These are phyloP conservation scores for Hippocampus kuda DNA, from an alignment of 2,797 vertebrate species.

Conservation along the genomic window DNA sequence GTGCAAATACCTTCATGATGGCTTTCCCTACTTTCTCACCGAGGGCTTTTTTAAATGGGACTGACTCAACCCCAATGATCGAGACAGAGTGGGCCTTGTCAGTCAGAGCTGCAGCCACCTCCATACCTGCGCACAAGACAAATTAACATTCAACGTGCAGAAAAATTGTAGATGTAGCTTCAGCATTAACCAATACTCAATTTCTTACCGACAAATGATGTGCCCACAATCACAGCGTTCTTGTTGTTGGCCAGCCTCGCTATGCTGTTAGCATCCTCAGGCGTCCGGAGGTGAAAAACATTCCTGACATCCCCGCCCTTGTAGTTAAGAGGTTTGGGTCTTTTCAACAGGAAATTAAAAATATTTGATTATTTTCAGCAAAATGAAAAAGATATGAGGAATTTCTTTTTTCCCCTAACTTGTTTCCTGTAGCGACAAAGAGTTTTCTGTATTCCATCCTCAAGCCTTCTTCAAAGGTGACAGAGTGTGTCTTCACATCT, in stretches of 20 bases:
- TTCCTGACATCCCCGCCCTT: slow-evolving; percentile 90
- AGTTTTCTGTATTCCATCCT: slow-evolving; percentile 95
- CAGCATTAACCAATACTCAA: background rate
- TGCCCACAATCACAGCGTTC: slow-evolving; percentile 91
- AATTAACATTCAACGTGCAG: background rate
- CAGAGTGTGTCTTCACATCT: slow-evolving; percentile 81
- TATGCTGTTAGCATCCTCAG: slow-evolving; percentile 88
- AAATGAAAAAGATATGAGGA: background rate
- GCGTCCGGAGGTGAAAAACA: slow-evolving; percentile 83
- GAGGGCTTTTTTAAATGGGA: slow-evolving; percentile 85
- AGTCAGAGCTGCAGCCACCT: slow-evolving; percentile 85
- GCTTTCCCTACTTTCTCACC: slow-evolving; percentile 89
- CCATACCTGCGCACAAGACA: slow-evolving; percentile 78
- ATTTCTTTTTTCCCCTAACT: slow-evolving; percentile 57
- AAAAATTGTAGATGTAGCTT: background rate
- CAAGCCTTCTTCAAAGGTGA: slow-evolving; percentile 85
- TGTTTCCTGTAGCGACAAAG: slow-evolving; percentile 90
- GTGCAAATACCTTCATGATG: slow-evolving; percentile 82
- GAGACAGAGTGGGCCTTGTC: slow-evolving; percentile 97
- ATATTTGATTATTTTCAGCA: background rate
- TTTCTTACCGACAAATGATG: slow-evolving; percentile 86
- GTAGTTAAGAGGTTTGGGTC: slow-evolving; percentile 85
- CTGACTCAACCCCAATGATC: slow-evolving; percentile 84
- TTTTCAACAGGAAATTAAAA: slow-evolving; percentile 41
- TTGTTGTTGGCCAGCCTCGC: slow-evolving; percentile 83